phyloP scores from a whole-genome alignment of 2,113 vertebrate genomes.

The Leuciscus idus region DNA sequence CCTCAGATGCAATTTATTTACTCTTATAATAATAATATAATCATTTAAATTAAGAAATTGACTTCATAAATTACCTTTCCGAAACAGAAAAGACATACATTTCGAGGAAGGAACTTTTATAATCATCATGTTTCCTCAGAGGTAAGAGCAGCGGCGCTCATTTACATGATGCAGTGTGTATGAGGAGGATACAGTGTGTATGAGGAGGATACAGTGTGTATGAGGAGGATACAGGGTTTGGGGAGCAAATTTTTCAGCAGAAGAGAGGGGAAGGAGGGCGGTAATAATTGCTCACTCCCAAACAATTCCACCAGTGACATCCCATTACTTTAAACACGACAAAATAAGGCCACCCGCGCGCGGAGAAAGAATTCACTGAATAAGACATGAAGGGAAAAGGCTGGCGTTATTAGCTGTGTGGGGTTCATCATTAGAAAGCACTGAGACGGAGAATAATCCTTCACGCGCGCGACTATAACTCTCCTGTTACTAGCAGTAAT shows the following conservation, averaged over 20 bases:
- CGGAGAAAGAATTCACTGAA: slow-evolving; percentile 23
- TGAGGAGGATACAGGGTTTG: background rate
- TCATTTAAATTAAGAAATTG: background rate
- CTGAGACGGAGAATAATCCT: slow-evolving; percentile 18
- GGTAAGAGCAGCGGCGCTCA: slow-evolving; percentile 6
- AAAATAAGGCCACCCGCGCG: slow-evolving; percentile 59
- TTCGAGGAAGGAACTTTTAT: background rate
- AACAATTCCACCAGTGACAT: slow-evolving; percentile 49
- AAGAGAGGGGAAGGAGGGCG: slow-evolving; percentile 25
- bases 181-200: background rate
- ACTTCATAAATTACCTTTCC: background rate
- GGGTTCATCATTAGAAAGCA: slow-evolving; percentile 46
- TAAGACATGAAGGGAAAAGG: slow-evolving; percentile 40
- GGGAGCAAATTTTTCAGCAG: slow-evolving; percentile 1
- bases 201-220: background rate
- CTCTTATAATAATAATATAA: background rate
- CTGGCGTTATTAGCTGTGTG: slow-evolving; percentile 44
- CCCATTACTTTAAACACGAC: slow-evolving; percentile 52
- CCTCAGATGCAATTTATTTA: background rate
- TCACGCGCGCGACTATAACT: slow-evolving; percentile 40
- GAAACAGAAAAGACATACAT: background rate
- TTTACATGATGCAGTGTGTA: slow-evolving; percentile 21
- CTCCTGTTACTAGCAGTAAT: slow-evolving; percentile 43
- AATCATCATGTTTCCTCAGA: background rate
- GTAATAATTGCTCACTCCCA: slow-evolving; percentile 46